Evolutionary conservation across 2,888 invertebrate species (phyloP).

Genomic region (Lapara coniferarum): DNA sequence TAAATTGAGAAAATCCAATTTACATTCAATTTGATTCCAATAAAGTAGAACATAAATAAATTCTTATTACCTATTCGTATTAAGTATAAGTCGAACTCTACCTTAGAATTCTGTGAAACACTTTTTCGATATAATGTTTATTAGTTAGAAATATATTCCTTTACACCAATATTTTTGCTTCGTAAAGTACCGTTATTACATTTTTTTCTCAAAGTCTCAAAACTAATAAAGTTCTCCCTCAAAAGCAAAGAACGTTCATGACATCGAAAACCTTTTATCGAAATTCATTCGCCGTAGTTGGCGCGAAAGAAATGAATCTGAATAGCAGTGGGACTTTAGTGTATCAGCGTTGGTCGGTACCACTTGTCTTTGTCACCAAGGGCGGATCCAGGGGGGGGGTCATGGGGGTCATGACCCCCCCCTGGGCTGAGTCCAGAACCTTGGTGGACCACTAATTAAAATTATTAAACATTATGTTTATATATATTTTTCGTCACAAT

Average conservation of each 20-base stretch:
- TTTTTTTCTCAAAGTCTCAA: slow-evolving; percentile 21
- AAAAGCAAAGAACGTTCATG: slow-evolving; percentile 48
- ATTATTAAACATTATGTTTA: no score
- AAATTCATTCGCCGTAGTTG: slow-evolving; percentile 52
- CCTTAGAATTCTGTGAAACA: background rate
- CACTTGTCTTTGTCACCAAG: slow-evolving; percentile 29
- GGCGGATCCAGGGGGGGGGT: no score
- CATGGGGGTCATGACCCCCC: no score
- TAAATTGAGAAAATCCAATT: background rate
- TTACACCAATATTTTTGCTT: background rate
- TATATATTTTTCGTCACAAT: no score
- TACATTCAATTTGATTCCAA: background rate
- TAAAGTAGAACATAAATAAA: background rate
- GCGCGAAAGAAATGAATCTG: slow-evolving; percentile 53
- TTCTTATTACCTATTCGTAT: no score
- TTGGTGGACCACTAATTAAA: no score
- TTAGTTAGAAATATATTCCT: slow-evolving; percentile 1
- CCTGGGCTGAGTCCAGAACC: no score
- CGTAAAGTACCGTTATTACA: slow-evolving; percentile 14
- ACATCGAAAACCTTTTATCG: slow-evolving; percentile 72
- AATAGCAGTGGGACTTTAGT: slow-evolving; percentile 30
- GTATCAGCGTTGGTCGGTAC: slow-evolving; percentile 18
- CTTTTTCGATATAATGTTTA: background rate
- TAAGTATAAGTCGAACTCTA: background rate
- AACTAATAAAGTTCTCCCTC: slow-evolving; percentile 32